Conservation (phyloP, 2,113 vertebrate species). For the Elanoides forficatus region DNA sequence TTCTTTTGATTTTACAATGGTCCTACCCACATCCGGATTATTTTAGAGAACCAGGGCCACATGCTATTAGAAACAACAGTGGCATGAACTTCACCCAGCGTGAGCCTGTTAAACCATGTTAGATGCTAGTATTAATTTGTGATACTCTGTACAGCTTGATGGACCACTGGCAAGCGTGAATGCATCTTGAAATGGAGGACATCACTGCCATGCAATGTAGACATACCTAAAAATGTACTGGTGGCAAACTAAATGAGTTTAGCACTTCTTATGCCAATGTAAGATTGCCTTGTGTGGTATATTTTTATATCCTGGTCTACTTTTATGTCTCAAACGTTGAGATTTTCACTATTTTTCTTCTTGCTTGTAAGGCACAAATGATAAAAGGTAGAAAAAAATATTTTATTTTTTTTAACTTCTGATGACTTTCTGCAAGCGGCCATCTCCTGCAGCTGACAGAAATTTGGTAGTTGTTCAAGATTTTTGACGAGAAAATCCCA, state of each 20-base stretch:
- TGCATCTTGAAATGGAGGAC: not conserved
- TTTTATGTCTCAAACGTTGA: not conserved
- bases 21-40: not conserved
- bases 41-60: not conserved
- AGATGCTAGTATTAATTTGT: not conserved
- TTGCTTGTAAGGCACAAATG: not conserved
- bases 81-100: accelerated
- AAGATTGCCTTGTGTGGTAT: not conserved
- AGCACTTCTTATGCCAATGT: not conserved
- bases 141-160: not conserved
- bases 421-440: not conserved
- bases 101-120: not conserved
- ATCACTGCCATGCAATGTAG: not conserved
- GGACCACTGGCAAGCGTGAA: not conserved
- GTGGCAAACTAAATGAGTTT: not conserved
- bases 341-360: not conserved
- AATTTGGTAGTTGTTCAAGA: not conserved
- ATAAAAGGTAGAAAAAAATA: not conserved
- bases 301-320: not conserved
- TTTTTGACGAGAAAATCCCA: not conserved
- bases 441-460: not conserved
- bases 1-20: not conserved
- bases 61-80: not conserved
- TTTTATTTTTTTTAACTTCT: not conserved
- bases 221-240: not conserved